Evolutionary conservation across 2,797 vertebrate genomes (phyloP).

Genomic region (Phyllotis vaccarum): DNA sequence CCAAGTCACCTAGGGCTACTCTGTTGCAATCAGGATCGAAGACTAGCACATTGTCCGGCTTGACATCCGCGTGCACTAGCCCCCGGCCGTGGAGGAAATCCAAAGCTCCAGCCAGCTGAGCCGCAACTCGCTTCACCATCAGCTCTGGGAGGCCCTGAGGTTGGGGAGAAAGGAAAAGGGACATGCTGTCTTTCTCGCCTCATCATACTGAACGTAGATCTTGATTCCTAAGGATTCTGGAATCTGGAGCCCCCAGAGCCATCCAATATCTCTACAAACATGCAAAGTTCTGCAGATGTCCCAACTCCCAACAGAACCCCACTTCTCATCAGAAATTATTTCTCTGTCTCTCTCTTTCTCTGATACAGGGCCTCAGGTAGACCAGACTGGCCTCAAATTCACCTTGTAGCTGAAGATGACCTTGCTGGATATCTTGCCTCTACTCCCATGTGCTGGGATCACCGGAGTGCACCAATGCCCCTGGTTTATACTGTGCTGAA

Average conservation of each 20-base stretch:
- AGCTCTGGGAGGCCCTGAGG: constrained; percentile 92
- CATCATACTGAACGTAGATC: not conserved
- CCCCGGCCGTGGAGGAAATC: constrained; percentile 94
- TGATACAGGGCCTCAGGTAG: not conserved
- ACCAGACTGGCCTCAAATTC: not conserved
- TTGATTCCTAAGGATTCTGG: not conserved
- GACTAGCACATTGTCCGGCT: constrained; percentile 96
- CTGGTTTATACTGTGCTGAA: not conserved
- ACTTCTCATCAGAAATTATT: not conserved
- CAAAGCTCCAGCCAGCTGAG: constrained; percentile 93
- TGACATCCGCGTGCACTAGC: constrained; percentile 96
- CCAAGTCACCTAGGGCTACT: constrained; percentile 96
- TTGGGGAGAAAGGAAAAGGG: not conserved
- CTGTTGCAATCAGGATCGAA: constrained; percentile 91
- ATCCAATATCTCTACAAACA: not conserved
- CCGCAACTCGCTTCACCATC: constrained; percentile 91
- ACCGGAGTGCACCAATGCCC: not conserved
- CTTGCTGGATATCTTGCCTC: not conserved
- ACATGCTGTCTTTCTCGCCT: not conserved
- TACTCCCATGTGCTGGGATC: not conserved
- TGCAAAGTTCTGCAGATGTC: not conserved
- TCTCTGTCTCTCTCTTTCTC: not conserved
- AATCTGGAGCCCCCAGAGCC: not conserved
- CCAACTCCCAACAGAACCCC: not conserved
- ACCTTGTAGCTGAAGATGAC: not conserved